Base-by-base conservation (phyloP, 2,113 vertebrate genomes). In the Lonchura striata region DNA sequence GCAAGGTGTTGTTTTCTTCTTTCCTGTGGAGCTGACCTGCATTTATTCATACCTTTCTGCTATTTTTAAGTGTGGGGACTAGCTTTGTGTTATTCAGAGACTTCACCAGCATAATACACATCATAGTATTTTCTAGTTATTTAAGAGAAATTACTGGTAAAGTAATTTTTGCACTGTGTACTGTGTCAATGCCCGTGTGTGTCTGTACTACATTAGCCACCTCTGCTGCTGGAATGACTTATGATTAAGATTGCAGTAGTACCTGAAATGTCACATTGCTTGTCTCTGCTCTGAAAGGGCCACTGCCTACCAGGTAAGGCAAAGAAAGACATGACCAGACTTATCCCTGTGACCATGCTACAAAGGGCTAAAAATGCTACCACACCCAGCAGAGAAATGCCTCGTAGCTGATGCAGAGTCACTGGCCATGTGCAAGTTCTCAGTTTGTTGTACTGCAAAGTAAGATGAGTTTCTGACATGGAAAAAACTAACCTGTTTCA, bases 261-360 rank as follows among this genome's bases (percentile, higher is more conserved):
- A 86, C 93, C 79, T 86, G 94, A 95, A 94, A 93, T 90, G 85
- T 91, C 88, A 90, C 92, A 83, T 88, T 81, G 72, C 85, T 86
- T 81, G 85, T 60, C 68, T 66, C 68, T 83, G 22, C 49, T 92
- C 92, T 88, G 85, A 71, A 82, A 93, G 41, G 88, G 71, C 24
- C 72, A 83, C 47, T 71, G 49, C 65, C 79, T 86, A 71, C 52
- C 64, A 68, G 90, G 71, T 52, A 78, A 92, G 53, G 54, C 82
- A 77, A 71, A 80, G 60, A 66, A 20, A 86, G 72, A 79, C 91
- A 91, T 75, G 86, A 90, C 85, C 78, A 93, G 68, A 56, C 72
- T 84, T 88, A 92, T 39, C 84, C 84, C 42, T 49, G 15, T 59
- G 90, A 69, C 63, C 42, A 11, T 2, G 2, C 69, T 41, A 54